Evolutionary conservation across 1,140 invertebrate species (phyloP).

Genomic region (Chironomus striatipennis): DNA sequence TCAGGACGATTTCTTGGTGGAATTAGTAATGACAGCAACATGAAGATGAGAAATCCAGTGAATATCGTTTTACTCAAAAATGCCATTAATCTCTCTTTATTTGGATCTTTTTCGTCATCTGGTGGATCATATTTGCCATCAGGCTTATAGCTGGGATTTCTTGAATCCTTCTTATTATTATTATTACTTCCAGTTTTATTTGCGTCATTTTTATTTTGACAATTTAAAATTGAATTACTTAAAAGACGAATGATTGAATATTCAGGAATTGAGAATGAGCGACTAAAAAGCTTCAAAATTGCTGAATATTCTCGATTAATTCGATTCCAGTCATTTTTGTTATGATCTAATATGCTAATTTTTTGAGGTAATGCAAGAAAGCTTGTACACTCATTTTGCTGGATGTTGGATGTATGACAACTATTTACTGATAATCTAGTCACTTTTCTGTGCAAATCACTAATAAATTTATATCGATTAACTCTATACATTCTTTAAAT

Average conservation of each 20-base stretch:
- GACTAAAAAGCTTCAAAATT: slow-evolving; percentile 36
- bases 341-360: background rate
- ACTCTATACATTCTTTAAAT: background rate
- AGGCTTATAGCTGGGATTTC: background rate
- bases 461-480: background rate
- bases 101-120: slow-evolving; percentile 32
- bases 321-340: slow-evolving; percentile 31
- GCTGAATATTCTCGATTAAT: slow-evolving; percentile 43
- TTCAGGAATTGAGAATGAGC: slow-evolving; percentile 32
- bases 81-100: slow-evolving; percentile 55
- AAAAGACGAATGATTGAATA: slow-evolving; percentile 27
- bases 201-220: slow-evolving; percentile 30
- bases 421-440: background rate
- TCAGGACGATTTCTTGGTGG: slow-evolving; percentile 30
- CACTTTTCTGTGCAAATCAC: background rate
- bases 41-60: slow-evolving; percentile 66
- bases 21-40: slow-evolving; percentile 49
- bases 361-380: background rate
- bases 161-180: slow-evolving; percentile 38
- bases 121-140: background rate
- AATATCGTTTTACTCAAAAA: slow-evolving; percentile 61
- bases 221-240: slow-evolving; percentile 28
- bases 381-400: background rate
- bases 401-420: background rate
- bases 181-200: slow-evolving; percentile 32